Evolutionary conservation across 1,140 invertebrate genomes (phyloP).

Genomic region (Patella vulgata): DNA sequence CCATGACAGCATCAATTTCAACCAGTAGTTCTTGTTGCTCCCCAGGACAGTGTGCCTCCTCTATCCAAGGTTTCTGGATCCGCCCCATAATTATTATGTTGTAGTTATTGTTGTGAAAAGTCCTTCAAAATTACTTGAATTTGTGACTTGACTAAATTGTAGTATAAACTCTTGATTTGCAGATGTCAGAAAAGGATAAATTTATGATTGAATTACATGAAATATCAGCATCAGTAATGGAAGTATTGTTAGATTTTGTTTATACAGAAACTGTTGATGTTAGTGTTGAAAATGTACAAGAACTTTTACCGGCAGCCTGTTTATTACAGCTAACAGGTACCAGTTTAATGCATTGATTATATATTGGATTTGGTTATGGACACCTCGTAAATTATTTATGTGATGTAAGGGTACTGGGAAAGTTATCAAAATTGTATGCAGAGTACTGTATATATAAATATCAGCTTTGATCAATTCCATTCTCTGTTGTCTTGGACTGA

Average conservation of each 20-base stretch:
- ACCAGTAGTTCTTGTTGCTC: too few relatives aligned
- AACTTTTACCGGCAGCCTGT: conserved; percentile 75
- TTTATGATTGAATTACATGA: conserved; percentile 79
- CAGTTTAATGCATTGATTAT: too few relatives aligned
- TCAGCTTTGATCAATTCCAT: not conserved
- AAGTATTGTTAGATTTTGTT: conserved; percentile 87
- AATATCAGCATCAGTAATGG: conserved; percentile 80
- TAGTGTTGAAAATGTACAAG: conserved; percentile 87
- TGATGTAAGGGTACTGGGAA: not conserved
- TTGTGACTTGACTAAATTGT: too few relatives aligned
- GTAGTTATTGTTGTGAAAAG: too few relatives aligned
- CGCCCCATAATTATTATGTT: too few relatives aligned
- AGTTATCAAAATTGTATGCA: too few relatives aligned
- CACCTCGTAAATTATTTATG: not conserved
- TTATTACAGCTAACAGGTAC: conserved; percentile 61
- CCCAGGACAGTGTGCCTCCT: too few relatives aligned
- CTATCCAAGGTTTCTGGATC: too few relatives aligned
- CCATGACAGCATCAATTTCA: too few relatives aligned
- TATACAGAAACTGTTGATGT: conserved; percentile 82
- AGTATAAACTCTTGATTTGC: conserved; percentile 8
- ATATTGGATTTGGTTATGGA: not conserved
- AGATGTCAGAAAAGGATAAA: conserved; percentile 72
- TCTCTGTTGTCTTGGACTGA: not conserved
- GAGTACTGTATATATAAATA: not conserved
- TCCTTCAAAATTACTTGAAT: too few relatives aligned